These are phyloP conservation scores for Ciconia stormi DNA, from an alignment of 2,113 vertebrate species.

Conservation along the genomic window DNA sequence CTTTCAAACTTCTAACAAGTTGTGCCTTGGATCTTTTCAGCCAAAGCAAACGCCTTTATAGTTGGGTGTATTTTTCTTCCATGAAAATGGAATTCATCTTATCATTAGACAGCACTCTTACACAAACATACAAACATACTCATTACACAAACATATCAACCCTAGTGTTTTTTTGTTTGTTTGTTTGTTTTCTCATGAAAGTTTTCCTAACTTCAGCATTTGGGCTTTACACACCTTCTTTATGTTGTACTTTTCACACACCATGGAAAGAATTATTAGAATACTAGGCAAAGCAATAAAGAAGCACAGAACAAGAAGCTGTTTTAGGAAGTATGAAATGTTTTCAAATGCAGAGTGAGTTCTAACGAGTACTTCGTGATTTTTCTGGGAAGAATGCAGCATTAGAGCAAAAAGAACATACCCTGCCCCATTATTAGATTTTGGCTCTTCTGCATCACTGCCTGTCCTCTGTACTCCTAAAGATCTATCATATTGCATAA, in stretches of 20 bases:
- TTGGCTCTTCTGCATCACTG: neutral
- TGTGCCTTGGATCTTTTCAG: neutral
- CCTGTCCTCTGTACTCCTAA: neutral
- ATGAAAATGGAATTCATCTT: neutral
- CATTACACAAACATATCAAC: neutral
- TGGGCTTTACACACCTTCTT: neutral
- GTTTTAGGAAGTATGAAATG: neutral
- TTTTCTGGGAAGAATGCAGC: neutral
- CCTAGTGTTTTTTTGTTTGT: no score
- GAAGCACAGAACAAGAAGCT: neutral
- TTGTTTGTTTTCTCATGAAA: neutral
- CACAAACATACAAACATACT: no score
- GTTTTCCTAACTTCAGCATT: neutral
- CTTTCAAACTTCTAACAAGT: neutral
- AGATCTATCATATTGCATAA: neutral
- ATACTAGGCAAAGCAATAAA: neutral
- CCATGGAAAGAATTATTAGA: neutral
- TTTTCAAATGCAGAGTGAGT: neutral
- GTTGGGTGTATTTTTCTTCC: neutral
- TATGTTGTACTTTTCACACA: neutral
- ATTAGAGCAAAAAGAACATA: neutral
- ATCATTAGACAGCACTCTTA: neutral
- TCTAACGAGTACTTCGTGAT: neutral
- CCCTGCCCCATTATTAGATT: neutral
- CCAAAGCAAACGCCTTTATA: neutral